Conservation (phyloP, 2,113 vertebrate genomes). For the Chaenocephalus aceratus region DNA sequence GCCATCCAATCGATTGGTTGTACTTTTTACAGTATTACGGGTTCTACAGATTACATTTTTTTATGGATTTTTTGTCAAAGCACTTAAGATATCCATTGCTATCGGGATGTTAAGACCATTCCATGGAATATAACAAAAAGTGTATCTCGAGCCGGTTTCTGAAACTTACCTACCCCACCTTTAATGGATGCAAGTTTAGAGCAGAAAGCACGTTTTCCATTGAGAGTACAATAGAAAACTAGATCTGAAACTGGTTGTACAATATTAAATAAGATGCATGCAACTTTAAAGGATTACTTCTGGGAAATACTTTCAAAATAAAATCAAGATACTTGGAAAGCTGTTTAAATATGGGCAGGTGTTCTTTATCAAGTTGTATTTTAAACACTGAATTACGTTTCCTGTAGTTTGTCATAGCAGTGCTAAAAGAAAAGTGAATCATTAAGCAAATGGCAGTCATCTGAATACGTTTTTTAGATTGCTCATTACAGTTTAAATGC, state of each 20-base stretch:
- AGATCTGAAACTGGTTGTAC: conserved; percentile 1
- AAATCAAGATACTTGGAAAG: conserved; percentile 29
- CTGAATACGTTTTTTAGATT: background rate
- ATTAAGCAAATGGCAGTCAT: background rate
- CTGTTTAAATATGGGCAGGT: conserved; percentile 18
- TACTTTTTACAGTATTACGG: no score
- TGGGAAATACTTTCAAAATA: conserved; percentile 14
- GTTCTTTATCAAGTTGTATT: conserved; percentile 4
- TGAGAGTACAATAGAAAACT: conserved; percentile 13
- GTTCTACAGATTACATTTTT: no score
- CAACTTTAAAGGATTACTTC: conserved; percentile 16
- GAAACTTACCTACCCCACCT: no score
- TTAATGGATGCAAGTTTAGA: background rate
- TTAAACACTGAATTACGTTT: conserved; percentile 13
- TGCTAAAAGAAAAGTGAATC: background rate
- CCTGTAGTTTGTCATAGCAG: background rate
- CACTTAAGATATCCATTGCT: no score
- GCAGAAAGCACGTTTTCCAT: background rate
- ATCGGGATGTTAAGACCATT: no score
- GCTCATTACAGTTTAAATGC: conserved; percentile 7
- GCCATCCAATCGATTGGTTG: no score
- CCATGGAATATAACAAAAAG: no score
- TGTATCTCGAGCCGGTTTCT: no score
- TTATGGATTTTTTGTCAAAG: no score
- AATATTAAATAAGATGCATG: conserved; percentile 13